Percentiles rank a stretch among this genome's conserved stretches.
phyloP scores from a whole-genome alignment of 2,888 invertebrate species.

The Lithophane socia region DNA sequence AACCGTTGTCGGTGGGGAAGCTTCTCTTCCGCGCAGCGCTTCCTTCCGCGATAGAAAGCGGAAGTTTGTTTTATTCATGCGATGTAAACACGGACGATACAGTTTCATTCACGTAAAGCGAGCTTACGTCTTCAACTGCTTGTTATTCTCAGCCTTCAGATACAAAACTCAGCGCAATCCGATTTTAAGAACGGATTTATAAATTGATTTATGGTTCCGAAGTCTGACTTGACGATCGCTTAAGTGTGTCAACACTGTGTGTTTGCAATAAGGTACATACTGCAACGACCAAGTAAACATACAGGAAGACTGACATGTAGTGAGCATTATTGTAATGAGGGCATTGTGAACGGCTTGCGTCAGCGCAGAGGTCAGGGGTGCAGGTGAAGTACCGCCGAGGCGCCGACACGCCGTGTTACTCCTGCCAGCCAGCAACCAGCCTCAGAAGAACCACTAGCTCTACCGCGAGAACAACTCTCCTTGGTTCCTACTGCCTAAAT shows the following conservation, averaged over 20 bases:
- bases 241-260: background rate
- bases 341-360: conserved; percentile 34
- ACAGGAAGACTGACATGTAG: background rate
- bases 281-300: background rate
- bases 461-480: too few species aligned
- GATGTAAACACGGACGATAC: background rate
- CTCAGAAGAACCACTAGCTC: conserved; percentile 31
- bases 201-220: background rate
- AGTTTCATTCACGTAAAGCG: background rate
- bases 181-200: background rate
- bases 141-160: background rate
- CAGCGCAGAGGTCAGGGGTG: conserved; percentile 49
- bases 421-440: background rate
- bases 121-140: background rate
- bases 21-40: background rate
- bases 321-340: background rate
- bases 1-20: too few species aligned
- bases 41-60: background rate
- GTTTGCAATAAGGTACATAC: background rate
- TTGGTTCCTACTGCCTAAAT: background rate
- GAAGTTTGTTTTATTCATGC: background rate
- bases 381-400: conserved; percentile 11
- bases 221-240: background rate
- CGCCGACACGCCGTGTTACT: background rate
- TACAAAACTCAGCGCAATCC: background rate